These are phyloP conservation scores for Phyto melanocephala DNA, from an alignment of 2,888 invertebrate species.

Conservation along the genomic window DNA sequence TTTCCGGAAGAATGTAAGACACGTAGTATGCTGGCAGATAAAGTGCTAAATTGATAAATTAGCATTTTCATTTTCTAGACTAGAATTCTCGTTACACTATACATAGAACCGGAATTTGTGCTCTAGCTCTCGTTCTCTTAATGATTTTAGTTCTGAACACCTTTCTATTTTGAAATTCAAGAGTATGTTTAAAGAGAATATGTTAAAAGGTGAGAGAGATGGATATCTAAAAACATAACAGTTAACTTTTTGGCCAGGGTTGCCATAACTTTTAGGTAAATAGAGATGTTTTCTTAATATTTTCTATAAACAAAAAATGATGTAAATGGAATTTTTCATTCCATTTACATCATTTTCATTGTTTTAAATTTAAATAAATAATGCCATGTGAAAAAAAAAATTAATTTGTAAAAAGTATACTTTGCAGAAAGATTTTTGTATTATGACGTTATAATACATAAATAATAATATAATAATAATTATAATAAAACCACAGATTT, in stretches of 20 bases:
- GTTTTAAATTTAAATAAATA: too few species aligned
- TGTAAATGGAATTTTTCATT: too few species aligned
- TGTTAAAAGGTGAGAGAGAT: background rate
- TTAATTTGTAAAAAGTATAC: too few species aligned
- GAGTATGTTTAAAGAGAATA: background rate
- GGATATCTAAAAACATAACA: background rate
- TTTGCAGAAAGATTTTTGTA: too few species aligned
- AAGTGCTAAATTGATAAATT: slow-evolving; percentile 52
- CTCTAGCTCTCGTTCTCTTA: background rate
- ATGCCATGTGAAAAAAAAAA: too few species aligned
- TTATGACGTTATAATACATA: too few species aligned
- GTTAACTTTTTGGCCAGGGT: background rate
- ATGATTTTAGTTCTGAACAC: background rate
- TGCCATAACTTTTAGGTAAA: background rate
- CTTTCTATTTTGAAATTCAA: background rate
- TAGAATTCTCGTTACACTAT: slow-evolving; percentile 13
- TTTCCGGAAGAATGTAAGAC: slow-evolving; percentile 47
- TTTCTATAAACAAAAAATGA: too few species aligned
- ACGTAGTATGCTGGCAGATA: slow-evolving; percentile 37
- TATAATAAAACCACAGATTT: too few species aligned
- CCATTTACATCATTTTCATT: too few species aligned
- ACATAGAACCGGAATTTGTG: background rate
- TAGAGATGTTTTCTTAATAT: background rate
- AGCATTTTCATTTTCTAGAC: slow-evolving; percentile 36
- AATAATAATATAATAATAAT: too few species aligned